Base-by-base conservation (phyloP, 2,888 invertebrate genomes). In the Metopia argyrocephala region DNA sequence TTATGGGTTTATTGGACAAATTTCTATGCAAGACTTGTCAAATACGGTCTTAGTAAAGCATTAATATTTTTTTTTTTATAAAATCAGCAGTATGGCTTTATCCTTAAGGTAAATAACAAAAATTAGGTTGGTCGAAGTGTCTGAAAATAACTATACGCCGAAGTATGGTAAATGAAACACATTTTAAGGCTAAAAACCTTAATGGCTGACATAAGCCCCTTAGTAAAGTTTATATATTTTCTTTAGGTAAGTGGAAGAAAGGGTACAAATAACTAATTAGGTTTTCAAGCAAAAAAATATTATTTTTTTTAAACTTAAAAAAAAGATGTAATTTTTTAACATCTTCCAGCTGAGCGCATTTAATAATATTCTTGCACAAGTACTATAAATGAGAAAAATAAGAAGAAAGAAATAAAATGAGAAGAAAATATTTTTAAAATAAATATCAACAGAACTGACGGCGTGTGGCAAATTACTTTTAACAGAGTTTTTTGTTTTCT, bases 391-490 rank as follows among this genome's bases (percentile, higher is more conserved):
- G 18, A 20, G 48, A 48, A 3, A 21, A 62, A 21, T 5, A 57
- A 54, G 18, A 45, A 48, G 31, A 38, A 31, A 21, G 27, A 4
- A 69, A 38, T 7, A 28, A 3, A 31, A 18, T 38, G 54, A 56
- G 18, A 46, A 56, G 46, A 61, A 45, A 5, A 45, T 27, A 0
- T 56, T 38, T 74, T 52, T 25, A 57, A 74, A 65, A 65, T 48
- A 78, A 59, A 78, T 28, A 78, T 66, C 27, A 66, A 62, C 54
- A 6, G 25, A 78, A 61, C 56, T 78, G 78, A 54, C 71, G 70
- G 54, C 66, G 45, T 66, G 61, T 61, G 54, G 71, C 64, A 78
- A 71, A 78, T 78, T 66, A 78, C 61, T 78, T 71, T 78, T 78
- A 48, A 9, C 61, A 54, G 38, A 57, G 54, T 57, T 70, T 52